Base-by-base conservation (phyloP, 2,888 invertebrate species). In the Mythimna lalbum region DNA sequence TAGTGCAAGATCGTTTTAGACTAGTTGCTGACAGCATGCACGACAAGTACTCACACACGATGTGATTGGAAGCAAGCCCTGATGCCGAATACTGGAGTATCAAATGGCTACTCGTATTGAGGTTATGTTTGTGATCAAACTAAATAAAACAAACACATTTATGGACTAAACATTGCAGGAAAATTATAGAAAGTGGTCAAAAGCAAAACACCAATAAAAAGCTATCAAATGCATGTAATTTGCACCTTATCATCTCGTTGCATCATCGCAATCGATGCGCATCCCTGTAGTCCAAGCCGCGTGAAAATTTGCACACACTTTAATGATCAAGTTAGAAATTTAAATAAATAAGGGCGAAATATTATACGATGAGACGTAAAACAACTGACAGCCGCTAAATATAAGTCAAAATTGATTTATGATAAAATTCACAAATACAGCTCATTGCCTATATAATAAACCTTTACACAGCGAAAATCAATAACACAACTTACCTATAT, bases 221-320 rank as follows among this genome's bases (percentile, higher is more conserved):
- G 87, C 86, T 82, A 74, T 76, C 72, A 72, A 85, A 87, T 82
- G 80, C 77, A 84, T 84, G 80, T 86, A 85, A 84, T 84, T 84
- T 90, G 92, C 93, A 96, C 95, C 95, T 95, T 96, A 94, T 95
- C 93, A 93, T 95, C 95, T 91, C 94, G 95, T 94, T 96, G 95
- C 95, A 95, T 95, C 94, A 94, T 94, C 93, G 89, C 88, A 92
- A 92, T 88, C 84, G 87, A 86, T 90, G 89, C 82, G 82, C 94
- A 95, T 95, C 91, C 89, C 93, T 94, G 92, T 81, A 89, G 89
- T 87, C 85, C 82, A 78, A 89, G 93, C 91, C 83, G 95, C 94
- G 87, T 94, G 92, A 92, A 94, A 93, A 89, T 87, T 83, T 87
- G 79, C 82, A 84, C 78, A 87, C 78, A 88, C 73, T 82, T 80